Conservation (phyloP, 2,888 invertebrate genomes). For the Rotaria socialis region DNA sequence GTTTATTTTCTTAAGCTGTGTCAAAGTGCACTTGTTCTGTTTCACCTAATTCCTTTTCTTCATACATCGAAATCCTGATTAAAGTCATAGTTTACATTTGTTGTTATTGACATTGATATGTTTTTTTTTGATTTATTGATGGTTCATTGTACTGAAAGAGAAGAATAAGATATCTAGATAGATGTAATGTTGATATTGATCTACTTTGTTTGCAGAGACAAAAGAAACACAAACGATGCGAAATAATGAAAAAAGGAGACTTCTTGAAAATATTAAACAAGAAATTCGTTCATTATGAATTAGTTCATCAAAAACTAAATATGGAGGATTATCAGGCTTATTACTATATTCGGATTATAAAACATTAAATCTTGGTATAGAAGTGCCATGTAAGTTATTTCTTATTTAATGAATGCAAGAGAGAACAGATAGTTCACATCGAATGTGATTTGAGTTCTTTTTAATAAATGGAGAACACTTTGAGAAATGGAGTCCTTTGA, state of each 20-base stretch:
- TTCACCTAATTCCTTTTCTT: background rate
- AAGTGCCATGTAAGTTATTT: background rate
- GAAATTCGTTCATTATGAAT: slow-evolving; percentile 12
- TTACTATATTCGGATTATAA: slow-evolving; percentile 1
- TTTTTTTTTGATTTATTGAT: background rate
- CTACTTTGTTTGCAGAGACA: background rate
- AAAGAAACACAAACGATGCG: background rate
- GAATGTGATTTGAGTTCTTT: no score
- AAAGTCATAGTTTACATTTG: background rate
- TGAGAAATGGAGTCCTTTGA: no score
- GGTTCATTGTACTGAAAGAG: background rate
- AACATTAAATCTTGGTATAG: background rate
- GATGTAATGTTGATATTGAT: background rate
- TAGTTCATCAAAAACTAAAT: background rate
- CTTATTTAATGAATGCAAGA: no score
- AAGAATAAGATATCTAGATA: background rate
- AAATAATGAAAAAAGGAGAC: background rate
- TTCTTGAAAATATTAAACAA: background rate
- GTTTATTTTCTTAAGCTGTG: background rate
- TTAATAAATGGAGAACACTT: no score
- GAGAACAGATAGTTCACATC: no score
- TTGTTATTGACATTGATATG: background rate
- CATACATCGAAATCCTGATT: background rate
- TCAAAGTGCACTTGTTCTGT: background rate
- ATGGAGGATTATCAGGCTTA: background rate